A percentile compares a stretch with the other conserved stretches of the same genome.
Conservation (phyloP, 1,140 invertebrate genomes). For the Adoxophyes honmai region DNA sequence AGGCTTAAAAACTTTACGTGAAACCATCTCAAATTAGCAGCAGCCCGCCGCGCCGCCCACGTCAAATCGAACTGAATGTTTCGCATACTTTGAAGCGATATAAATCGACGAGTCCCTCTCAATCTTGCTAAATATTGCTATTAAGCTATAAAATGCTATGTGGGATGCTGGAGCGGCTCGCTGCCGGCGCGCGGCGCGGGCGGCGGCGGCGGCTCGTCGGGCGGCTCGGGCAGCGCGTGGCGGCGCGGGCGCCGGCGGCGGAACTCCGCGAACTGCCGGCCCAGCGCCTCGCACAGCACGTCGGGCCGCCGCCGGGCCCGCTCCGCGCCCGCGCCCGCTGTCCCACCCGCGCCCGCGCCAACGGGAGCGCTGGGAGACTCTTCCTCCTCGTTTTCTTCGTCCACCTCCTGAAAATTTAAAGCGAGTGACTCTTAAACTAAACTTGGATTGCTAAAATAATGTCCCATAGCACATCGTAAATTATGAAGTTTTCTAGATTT, state of each 20-base stretch:
- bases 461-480: no score
- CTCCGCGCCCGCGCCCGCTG: conserved; percentile 11
- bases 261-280: conserved; percentile 44
- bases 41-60: no score
- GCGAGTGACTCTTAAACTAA: no score
- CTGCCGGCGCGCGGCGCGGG: conserved; percentile 19
- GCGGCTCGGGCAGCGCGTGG: conserved; percentile 45
- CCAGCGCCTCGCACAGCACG: conserved; percentile 39
- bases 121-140: no score
- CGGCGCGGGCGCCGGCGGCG: conserved; percentile 36
- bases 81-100: no score
- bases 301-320: conserved; percentile 38
- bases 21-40: no score
- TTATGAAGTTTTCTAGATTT: no score
- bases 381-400: conserved; percentile 77
- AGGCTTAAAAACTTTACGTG: no score
- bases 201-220: conserved; percentile 53
- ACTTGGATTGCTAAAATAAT: no score
- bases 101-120: no score
- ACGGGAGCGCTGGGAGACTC: conserved; percentile 31
- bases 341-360: no score
- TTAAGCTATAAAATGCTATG: background rate
- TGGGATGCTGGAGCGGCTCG: conserved; percentile 16
- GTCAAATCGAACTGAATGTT: no score
- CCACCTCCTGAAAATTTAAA: conserved; percentile 76